phyloP scores from a whole-genome alignment of 2,888 invertebrate genomes.

The Xestia c-nigrum region DNA sequence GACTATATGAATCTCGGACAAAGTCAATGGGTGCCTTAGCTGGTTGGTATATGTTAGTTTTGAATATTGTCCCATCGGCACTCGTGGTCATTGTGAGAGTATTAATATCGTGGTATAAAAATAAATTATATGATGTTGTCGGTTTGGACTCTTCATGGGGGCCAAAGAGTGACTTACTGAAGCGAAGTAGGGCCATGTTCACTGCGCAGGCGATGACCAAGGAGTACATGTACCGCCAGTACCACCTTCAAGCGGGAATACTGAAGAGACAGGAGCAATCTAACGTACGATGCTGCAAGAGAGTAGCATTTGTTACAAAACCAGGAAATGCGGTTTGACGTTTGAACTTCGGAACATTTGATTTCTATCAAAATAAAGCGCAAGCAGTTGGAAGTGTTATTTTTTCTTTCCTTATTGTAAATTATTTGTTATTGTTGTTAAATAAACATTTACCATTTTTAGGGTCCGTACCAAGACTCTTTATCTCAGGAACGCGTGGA shows the following conservation, averaged over 20 bases:
- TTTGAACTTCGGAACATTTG: not conserved
- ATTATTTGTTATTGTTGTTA: not conserved
- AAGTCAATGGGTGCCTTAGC: constrained; percentile 28
- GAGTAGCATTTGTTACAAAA: not conserved
- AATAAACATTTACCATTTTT: constrained; percentile 1
- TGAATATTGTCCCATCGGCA: constrained; percentile 39
- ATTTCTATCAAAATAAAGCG: not conserved
- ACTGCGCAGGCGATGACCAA: constrained; percentile 88
- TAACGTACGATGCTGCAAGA: constrained; percentile 69
- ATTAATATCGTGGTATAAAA: constrained; percentile 68
- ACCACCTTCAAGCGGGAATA: constrained; percentile 85
- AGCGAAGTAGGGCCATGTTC: constrained; percentile 87
- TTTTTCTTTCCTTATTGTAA: not conserved
- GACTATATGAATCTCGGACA: constrained; percentile 21
- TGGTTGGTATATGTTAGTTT: constrained; percentile 64
- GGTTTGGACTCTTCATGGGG: constrained; percentile 81
- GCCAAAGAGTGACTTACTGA: constrained; percentile 78
- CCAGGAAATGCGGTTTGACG: constrained; percentile 11
- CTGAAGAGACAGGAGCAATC: constrained; percentile 77
- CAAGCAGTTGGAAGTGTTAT: not conserved
- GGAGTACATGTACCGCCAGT: constrained; percentile 88
- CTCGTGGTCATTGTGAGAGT: constrained; percentile 65
- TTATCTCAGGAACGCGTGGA: no score
- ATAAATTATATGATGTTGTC: constrained; percentile 66
- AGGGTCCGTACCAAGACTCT: no score